phyloP scores from a whole-genome alignment of 2,113 vertebrate species.

The Laticauda laticaudata region DNA sequence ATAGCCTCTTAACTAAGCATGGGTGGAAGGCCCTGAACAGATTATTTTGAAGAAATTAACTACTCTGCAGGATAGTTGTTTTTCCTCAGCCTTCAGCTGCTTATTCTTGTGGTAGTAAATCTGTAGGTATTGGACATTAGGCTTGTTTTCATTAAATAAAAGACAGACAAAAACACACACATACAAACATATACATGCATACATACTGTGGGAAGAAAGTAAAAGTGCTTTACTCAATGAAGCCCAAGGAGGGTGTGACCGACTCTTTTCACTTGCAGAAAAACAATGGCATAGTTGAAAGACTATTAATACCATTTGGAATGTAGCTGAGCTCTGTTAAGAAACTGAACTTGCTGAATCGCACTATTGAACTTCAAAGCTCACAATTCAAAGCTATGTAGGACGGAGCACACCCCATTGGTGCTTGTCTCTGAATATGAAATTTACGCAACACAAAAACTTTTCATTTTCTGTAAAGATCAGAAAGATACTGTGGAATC shows the following conservation, averaged over 20 bases:
- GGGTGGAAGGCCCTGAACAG: not conserved
- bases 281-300: not conserved
- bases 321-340: not conserved
- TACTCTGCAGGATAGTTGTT: not conserved
- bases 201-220: not conserved
- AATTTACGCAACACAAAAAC: not conserved
- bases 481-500: not conserved
- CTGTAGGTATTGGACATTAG: not conserved
- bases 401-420: not conserved
- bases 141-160: not conserved
- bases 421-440: not conserved
- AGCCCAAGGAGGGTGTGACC: not conserved
- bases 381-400: not conserved
- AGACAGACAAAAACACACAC: not conserved
- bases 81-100: not conserved
- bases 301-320: not conserved
- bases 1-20: not conserved
- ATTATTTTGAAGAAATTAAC: not conserved
- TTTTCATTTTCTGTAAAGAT: not conserved
- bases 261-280: not conserved
- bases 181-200: not conserved
- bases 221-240: not conserved
- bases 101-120: not conserved
- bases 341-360: not conserved
- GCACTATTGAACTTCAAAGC: conserved; percentile 9